Evolutionary conservation across 2,888 invertebrate species (phyloP).

Genomic region (Hypomecis atomaria): DNA sequence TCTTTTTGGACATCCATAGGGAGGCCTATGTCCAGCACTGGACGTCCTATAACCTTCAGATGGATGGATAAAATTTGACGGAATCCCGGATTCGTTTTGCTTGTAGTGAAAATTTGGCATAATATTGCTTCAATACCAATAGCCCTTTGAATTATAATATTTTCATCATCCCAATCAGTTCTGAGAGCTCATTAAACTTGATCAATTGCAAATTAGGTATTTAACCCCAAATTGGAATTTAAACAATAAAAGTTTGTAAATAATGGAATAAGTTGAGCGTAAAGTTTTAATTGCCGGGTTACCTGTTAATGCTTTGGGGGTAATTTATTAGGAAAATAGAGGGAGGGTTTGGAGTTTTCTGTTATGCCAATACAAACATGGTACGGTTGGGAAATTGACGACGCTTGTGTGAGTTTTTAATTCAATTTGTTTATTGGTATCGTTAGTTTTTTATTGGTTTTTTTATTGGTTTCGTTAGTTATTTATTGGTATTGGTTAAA

Average conservation of each 20-base stretch:
- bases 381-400: conserved; percentile 16
- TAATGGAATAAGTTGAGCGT: conserved; percentile 35
- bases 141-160: background rate
- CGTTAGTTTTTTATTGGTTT: no score
- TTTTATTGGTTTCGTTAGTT: no score
- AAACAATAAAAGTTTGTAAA: conserved; percentile 28
- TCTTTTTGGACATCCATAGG: no score
- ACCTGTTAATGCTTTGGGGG: conserved; percentile 36
- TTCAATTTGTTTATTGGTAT: background rate
- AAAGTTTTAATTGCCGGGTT: conserved; percentile 42
- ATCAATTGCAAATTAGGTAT: conserved; percentile 20
- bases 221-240: conserved; percentile 24
- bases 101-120: no score
- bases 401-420: background rate
- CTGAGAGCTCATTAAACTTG: conserved; percentile 2
- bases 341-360: conserved; percentile 21
- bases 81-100: no score
- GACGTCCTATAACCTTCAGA: no score
- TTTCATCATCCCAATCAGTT: conserved; percentile 1
- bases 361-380: conserved; percentile 33
- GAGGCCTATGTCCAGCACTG: no score
- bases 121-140: no score
- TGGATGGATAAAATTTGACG: no score
- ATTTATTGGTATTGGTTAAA: no score
- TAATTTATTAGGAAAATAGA: conserved; percentile 36